Percentiles rank a stretch among this genome's conserved stretches.
These are phyloP conservation scores for Conchocele bisecta DNA, from an alignment of 2,888 invertebrate genomes.

Conservation along the genomic window DNA sequence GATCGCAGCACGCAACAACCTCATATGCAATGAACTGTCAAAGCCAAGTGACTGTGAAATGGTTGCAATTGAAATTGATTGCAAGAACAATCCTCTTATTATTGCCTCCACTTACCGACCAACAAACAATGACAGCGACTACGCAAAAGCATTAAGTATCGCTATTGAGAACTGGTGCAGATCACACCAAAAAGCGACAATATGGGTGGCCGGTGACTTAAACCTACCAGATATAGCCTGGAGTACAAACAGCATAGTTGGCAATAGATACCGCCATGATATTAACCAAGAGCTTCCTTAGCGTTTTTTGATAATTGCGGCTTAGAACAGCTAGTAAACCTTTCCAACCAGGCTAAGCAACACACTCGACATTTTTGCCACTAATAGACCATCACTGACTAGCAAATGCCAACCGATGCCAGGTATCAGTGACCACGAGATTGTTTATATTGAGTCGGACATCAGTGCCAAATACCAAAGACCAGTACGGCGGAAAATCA, in stretches of 20 bases:
- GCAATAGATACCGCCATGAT: slow-evolving; percentile 3
- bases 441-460: neutral
- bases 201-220: neutral
- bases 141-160: neutral
- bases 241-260: neutral
- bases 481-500: slow-evolving; percentile 4
- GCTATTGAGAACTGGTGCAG: neutral
- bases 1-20: neutral
- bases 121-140: neutral
- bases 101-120: neutral
- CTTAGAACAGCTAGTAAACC: neutral
- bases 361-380: slow-evolving; percentile 20
- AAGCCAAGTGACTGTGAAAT: neutral
- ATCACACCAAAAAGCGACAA: neutral
- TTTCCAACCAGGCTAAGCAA: slow-evolving; percentile 18
- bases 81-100: neutral
- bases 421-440: slow-evolving; percentile 24
- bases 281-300: neutral
- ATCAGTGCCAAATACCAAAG: neutral
- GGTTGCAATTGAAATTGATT: neutral
- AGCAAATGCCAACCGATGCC: slow-evolving; percentile 8
- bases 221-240: neutral
- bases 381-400: slow-evolving; percentile 22
- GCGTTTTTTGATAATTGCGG: neutral
- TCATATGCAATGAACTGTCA: neutral